A percentile compares a stretch with the other conserved stretches of the same genome.
phyloP scores from a whole-genome alignment of 2,797 vertebrate genomes.

The Gadopsis marmoratus region DNA sequence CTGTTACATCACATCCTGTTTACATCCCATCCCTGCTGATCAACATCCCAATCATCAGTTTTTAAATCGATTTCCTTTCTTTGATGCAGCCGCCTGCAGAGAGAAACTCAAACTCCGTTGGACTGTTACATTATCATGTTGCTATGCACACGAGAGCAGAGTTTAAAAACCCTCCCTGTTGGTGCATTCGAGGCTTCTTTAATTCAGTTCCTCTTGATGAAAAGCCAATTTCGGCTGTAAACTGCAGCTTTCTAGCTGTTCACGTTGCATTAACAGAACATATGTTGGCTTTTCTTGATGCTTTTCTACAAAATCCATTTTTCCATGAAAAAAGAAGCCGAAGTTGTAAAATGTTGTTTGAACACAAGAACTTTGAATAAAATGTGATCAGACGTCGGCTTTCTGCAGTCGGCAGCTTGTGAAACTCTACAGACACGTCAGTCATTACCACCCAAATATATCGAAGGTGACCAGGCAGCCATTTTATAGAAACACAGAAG shows the following conservation, averaged over 20 bases:
- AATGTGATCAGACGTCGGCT: neutral
- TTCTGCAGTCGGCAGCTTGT: neutral
- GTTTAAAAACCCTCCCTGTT: too few species aligned
- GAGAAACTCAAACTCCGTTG: neutral
- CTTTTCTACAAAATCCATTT: neutral
- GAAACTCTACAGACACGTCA: neutral
- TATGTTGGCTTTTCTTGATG: neutral
- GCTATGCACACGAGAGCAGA: too few species aligned
- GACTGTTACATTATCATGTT: neutral
- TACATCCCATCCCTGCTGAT: neutral
- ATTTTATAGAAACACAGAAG: neutral
- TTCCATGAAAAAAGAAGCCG: neutral
- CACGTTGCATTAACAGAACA: too few species aligned
- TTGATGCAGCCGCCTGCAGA: neutral
- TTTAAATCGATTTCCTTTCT: neutral
- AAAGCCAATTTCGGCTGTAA: neutral
- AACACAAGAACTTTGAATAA: too few species aligned
- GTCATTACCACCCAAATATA: neutral
- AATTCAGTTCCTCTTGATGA: neutral
- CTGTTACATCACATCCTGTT: neutral
- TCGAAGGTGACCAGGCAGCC: neutral
- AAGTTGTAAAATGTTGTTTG: too few species aligned
- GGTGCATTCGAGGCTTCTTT: too few species aligned
- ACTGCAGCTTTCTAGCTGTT: neutral
- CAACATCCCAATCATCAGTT: slow-evolving; percentile 1